phyloP scores from a whole-genome alignment of 37 sponge, comb jelly and placozoan species.

The Agelas oroides region DNA sequence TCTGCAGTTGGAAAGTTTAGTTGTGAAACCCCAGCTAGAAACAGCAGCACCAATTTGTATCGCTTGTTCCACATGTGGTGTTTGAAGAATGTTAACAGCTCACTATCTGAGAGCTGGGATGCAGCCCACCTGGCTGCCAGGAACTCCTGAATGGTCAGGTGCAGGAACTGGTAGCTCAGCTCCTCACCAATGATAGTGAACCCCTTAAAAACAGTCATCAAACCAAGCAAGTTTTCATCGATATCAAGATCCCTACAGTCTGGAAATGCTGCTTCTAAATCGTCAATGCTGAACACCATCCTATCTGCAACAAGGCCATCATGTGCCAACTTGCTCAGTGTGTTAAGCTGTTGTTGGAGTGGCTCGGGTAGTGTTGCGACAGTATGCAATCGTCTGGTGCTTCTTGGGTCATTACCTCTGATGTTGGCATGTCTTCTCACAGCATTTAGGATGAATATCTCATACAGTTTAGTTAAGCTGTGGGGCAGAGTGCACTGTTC shows the following conservation, averaged over 20 bases:
- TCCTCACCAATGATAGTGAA: not conserved
- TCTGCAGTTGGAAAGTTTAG: not conserved
- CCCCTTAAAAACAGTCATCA: not conserved
- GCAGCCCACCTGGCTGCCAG: slow-evolving; percentile 19
- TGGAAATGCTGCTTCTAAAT: not conserved
- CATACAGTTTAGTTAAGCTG: slow-evolving; percentile 12
- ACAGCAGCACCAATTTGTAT: not conserved
- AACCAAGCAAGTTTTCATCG: not conserved
- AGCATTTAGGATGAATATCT: slow-evolving; percentile 2
- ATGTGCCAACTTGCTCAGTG: not conserved
- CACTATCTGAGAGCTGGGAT: not conserved
- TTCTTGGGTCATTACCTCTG: too few relatives aligned
- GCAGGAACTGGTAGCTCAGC: slow-evolving; percentile 3
- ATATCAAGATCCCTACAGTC: not conserved
- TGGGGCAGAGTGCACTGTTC: not conserved
- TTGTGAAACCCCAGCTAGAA: not conserved
- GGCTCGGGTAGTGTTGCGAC: slow-evolving; percentile 1
- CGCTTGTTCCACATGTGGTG: not conserved
- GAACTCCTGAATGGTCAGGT: slow-evolving; percentile 28
- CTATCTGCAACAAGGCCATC: slow-evolving; percentile 3
- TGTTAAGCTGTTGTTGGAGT: not conserved
- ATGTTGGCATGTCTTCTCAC: not conserved
- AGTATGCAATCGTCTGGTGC: not conserved
- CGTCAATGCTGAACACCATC: not conserved
- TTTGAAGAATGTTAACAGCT: not conserved